Evolutionary conservation across 2,888 invertebrate genomes (phyloP), one percentile per base, ranked within the genome.

Genomic region (Clitarchus hookeri): DNA sequence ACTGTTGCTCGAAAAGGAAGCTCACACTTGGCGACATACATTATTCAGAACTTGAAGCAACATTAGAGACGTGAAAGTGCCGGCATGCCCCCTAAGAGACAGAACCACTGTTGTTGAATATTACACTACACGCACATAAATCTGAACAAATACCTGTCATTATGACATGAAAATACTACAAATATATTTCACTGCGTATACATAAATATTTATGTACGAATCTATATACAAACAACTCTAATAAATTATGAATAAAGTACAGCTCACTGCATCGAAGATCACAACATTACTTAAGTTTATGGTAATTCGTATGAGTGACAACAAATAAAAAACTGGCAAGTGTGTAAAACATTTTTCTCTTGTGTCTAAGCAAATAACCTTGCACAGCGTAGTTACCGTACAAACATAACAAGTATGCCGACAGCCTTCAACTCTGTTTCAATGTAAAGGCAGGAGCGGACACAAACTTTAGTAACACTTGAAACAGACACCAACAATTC

Each of bases 131-230:
- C 16, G 65, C 65, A 65, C 65, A 65, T 11, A 65, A 53, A 84
- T 84, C 23, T 84, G 19, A 84, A 84, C 53, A 48, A 53, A 84
- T 48, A 53, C 16, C 53, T 53, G 48, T 23, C 48, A 53, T 44
- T n/a, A 23, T 26, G 23, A 53, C 84, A 53, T 84, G 44, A 44
- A 53, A 84, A 54, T 48, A 65, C 65, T 65, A 84, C 53, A 84
- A 84, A 84, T 84, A 84, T 84, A 84, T 27, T n/a, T 84, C 23
- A 65, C 23, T 65, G 65, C 65, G 19, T 84, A 48, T 84, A 48
- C 54, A 84, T 48, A n/a, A 53, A 84, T 84, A 44, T 44, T 53
- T 48, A 19, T 83, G 44, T 83, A 36, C n/a, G 80, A 80, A 36
- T 26, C 80, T 83, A 83, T 44, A 83, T 83, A 83, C 44, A 84